A percentile compares a stretch with the other conserved stretches of the same genome.
These are phyloP conservation scores for Drosophila biarmipes DNA, from an alignment of 1,140 invertebrate genomes.

Conservation along the genomic window DNA sequence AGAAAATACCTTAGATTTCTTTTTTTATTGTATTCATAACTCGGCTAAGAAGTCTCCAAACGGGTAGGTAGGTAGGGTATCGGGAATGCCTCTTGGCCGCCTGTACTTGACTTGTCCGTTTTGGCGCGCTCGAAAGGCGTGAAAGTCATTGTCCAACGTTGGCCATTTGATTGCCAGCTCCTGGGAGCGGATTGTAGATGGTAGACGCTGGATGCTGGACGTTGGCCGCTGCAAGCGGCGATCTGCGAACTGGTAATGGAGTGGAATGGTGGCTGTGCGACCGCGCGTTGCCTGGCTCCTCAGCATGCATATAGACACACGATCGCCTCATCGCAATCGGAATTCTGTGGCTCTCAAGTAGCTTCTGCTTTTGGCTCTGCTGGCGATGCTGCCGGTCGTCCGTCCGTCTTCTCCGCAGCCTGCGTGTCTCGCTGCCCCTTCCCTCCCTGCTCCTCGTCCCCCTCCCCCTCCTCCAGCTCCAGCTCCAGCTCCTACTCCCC, in stretches of 20 bases:
- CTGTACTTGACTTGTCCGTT: conserved; percentile 46
- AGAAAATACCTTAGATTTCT: too few relatives aligned
- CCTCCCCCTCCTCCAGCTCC: background rate
- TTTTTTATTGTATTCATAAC: too few relatives aligned
- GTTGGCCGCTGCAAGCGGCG: conserved; percentile 5
- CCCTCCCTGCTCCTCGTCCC: conserved; percentile 9
- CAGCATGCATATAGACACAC: conserved; percentile 42
- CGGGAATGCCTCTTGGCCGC: conserved; percentile 9
- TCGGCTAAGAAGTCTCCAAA: background rate
- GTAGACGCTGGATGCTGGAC: background rate
- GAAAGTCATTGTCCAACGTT: conserved; percentile 75
- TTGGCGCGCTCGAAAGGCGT: conserved; percentile 78
- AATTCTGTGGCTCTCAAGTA: conserved; percentile 67
- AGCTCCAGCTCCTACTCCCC: background rate
- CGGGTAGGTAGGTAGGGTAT: conserved; percentile 22
- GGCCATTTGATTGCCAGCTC: conserved; percentile 49
- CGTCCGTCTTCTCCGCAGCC: conserved; percentile 63
- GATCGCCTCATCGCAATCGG: conserved; percentile 67
- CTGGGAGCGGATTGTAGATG: background rate
- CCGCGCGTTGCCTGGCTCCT: conserved; percentile 27
- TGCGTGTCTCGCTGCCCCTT: conserved; percentile 63
- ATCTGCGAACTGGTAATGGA: conserved; percentile 53
- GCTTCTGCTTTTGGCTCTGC: conserved; percentile 45
- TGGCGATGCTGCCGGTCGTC: conserved; percentile 12
- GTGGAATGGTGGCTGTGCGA: conserved; percentile 58